A percentile compares a stretch with the other conserved stretches of the same genome.
Evolutionary conservation across 2,113 vertebrate genomes (phyloP).

Genomic region (Xenotilapia caudafasciata): DNA sequence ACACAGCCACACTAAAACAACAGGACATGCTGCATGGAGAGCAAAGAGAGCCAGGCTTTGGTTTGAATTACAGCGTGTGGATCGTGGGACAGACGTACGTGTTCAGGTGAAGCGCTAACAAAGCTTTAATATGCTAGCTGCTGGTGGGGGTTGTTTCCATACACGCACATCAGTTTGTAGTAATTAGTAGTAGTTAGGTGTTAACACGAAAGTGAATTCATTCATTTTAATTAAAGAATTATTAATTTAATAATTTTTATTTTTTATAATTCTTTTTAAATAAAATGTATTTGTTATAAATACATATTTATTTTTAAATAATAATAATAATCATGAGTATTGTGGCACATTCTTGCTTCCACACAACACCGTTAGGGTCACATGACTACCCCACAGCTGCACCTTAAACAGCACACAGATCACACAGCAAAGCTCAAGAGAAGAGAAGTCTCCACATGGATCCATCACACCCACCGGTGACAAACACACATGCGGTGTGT

Average conservation of each 20-base stretch:
- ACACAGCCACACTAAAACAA: not conserved
- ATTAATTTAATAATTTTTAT: not conserved
- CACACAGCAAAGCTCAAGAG: not conserved
- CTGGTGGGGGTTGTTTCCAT: not conserved
- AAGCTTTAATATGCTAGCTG: not conserved
- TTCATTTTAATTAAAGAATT: not conserved
- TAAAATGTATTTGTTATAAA: not conserved
- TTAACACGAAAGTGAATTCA: not conserved
- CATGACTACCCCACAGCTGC: not conserved
- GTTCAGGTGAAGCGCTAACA: not conserved
- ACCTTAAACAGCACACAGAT: not conserved
- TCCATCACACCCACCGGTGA: conserved; percentile 59
- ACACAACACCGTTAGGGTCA: not conserved
- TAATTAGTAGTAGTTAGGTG: fast-evolving
- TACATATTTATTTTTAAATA: not conserved
- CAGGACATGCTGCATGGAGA: not conserved
- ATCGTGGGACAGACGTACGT: fast-evolving
- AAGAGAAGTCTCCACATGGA: not conserved
- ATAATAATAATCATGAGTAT: not conserved
- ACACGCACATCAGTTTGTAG: not conserved
- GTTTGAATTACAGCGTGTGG: not conserved
- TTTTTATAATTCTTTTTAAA: fast-evolving
- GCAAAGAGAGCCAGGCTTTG: not conserved
- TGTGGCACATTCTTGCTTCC: not conserved
- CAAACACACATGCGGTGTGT: conserved; percentile 26